Conservation (phyloP, 2,888 invertebrate genomes). For the Noctua janthina region DNA sequence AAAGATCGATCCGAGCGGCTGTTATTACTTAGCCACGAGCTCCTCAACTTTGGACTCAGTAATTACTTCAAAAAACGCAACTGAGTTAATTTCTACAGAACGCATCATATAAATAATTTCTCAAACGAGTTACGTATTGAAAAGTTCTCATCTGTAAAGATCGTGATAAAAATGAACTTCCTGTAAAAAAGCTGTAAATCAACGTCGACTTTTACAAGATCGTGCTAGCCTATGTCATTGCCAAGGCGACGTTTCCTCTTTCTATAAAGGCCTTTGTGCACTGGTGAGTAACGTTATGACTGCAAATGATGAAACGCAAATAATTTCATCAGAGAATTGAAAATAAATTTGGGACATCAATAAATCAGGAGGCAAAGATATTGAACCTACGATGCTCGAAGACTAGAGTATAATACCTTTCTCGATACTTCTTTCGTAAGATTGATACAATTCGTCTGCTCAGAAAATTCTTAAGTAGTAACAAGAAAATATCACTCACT, state of each 20-base stretch:
- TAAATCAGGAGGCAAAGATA: not conserved
- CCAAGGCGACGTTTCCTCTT: slow-evolving; percentile 58
- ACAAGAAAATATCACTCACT: not conserved
- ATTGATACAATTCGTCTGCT: not conserved
- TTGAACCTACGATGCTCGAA: not conserved
- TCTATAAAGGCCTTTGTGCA: slow-evolving; percentile 36
- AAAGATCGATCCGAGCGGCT: no score
- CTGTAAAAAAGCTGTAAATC: slow-evolving; percentile 48
- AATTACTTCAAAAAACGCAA: slow-evolving; percentile 17
- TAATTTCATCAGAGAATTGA: not conserved
- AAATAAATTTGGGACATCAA: not conserved
- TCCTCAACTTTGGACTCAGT: not conserved
- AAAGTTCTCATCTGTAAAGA: slow-evolving; percentile 5
- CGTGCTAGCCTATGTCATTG: slow-evolving; percentile 55
- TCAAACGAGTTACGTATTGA: slow-evolving; percentile 19
- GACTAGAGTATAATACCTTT: not conserved
- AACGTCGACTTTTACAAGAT: slow-evolving; percentile 53
- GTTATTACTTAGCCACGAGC: no score
- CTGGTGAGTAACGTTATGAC: slow-evolving; percentile 4
- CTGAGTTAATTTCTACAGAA: slow-evolving; percentile 6
- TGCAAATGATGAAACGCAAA: not conserved
- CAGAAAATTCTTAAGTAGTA: not conserved
- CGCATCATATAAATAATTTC: slow-evolving; percentile 25
- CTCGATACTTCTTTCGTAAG: not conserved
- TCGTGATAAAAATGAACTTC: slow-evolving; percentile 41